Percentiles rank a stretch among this genome's conserved stretches.
These are phyloP conservation scores for Rafetus swinhoei DNA, from an alignment of 2,113 vertebrate species.

Conservation along the genomic window DNA sequence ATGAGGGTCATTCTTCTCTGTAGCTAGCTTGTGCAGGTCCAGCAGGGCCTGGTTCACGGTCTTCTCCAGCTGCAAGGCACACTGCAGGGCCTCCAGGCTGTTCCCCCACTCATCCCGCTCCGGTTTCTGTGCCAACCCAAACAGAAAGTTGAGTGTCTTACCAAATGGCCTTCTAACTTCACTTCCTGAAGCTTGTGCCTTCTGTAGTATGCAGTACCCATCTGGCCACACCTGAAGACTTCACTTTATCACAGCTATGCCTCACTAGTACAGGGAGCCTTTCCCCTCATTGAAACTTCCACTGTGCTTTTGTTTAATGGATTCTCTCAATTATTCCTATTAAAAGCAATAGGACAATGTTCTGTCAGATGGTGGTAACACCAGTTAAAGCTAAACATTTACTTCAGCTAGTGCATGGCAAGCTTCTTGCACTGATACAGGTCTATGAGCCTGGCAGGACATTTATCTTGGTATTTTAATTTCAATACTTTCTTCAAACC, in stretches of 20 bases:
- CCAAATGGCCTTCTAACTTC: not conserved
- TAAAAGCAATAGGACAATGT: not conserved
- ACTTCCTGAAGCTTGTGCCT: not conserved
- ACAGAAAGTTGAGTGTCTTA: not conserved
- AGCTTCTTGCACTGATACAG: not conserved
- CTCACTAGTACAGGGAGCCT: not conserved
- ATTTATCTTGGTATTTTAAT: not conserved
- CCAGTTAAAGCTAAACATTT: not conserved
- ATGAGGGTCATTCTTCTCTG: slow-evolving; percentile 41
- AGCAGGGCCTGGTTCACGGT: slow-evolving; percentile 56
- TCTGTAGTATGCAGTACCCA: not conserved
- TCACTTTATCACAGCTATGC: not conserved
- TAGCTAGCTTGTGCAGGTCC: slow-evolving; percentile 61
- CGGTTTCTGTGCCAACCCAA: slow-evolving; percentile 43
- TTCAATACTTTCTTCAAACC: not conserved
- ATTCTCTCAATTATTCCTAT: not conserved
- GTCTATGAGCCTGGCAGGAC: not conserved
- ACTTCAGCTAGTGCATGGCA: not conserved
- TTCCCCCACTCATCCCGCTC: slow-evolving; percentile 60
- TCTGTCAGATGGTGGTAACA: not conserved
- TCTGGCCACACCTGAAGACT: not conserved
- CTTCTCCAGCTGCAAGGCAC: slow-evolving; percentile 58
- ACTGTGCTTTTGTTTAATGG: not conserved
- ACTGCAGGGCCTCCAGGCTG: slow-evolving; percentile 57
- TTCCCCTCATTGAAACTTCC: not conserved